These are phyloP conservation scores for Apolygus lucorum DNA, from an alignment of 1,140 invertebrate species.

Conservation along the genomic window DNA sequence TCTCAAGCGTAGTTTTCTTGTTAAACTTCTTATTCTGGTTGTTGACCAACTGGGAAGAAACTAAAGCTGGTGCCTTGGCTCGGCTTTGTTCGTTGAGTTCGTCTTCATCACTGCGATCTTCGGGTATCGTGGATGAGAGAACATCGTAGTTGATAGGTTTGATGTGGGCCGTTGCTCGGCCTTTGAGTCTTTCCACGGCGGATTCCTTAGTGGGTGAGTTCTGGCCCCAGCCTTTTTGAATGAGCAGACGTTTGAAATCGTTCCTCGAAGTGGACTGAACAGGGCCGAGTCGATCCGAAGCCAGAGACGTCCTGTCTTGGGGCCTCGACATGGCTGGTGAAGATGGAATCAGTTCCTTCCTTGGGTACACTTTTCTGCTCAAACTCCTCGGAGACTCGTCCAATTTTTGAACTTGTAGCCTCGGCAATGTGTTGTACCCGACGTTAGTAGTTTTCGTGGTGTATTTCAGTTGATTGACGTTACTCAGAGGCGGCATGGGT, in stretches of 20 bases:
- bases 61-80: background rate
- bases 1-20: constrained; percentile 29
- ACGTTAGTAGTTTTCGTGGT: background rate
- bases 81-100: constrained; percentile 19
- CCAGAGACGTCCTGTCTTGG: constrained; percentile 21
- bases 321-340: background rate
- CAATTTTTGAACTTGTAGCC: constrained; percentile 24
- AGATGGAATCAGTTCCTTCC: background rate
- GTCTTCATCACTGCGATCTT: constrained; percentile 66
- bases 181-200: constrained; percentile 63
- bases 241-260: constrained; percentile 71
- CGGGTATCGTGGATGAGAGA: constrained; percentile 73
- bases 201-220: constrained; percentile 49
- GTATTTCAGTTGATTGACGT: constrained; percentile 19
- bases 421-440: constrained; percentile 21
- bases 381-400: constrained; percentile 27
- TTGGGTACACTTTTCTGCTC: constrained; percentile 21
- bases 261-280: constrained; percentile 35
- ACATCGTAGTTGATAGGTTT: constrained; percentile 53
- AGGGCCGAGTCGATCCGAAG: constrained; percentile 25
- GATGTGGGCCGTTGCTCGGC: constrained; percentile 33
- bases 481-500: constrained; percentile 25
- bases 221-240: constrained; percentile 42
- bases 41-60: constrained; percentile 28
- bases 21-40: constrained; percentile 29